A percentile compares a stretch with the other conserved stretches of the same genome.
Evolutionary conservation across 2,888 invertebrate genomes (phyloP).

Genomic region (Watsonalla binaria): DNA sequence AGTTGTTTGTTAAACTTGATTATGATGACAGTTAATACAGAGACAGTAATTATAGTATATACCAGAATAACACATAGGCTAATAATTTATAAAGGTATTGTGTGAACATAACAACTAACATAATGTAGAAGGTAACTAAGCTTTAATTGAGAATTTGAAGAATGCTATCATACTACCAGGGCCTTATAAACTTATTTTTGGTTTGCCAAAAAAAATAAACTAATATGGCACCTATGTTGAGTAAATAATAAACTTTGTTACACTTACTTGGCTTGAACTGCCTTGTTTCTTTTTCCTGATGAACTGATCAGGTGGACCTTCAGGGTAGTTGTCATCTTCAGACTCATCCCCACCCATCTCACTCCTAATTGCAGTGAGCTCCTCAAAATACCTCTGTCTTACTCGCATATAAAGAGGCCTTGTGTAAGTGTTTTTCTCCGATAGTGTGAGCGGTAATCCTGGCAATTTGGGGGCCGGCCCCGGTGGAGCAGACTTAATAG

Average conservation of each 20-base stretch:
- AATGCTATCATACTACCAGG: no score
- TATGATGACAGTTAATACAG: no score
- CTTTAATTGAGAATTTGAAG: no score
- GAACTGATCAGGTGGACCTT: constrained; percentile 80
- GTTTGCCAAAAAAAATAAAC: no score
- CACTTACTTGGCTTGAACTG: constrained; percentile 53
- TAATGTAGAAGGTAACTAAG: no score
- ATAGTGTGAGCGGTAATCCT: constrained; percentile 49
- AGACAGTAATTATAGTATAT: no score
- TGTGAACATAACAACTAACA: no score
- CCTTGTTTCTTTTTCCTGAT: constrained; percentile 79
- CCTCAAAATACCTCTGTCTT: constrained; percentile 80
- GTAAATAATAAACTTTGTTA: background rate
- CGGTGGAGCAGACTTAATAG: constrained; percentile 82
- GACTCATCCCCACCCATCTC: constrained; percentile 86
- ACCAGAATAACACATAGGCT: no score
- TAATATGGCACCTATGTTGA: no score
- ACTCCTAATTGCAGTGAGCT: constrained; percentile 82
- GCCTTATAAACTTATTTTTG: no score
- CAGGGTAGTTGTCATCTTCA: constrained; percentile 88
- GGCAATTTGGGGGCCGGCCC: constrained; percentile 74
- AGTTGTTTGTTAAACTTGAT: no score
- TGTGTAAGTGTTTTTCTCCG: constrained; percentile 52
- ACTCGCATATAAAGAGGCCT: constrained; percentile 77
- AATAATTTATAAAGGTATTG: no score